Base-by-base conservation (phyloP, 2,888 invertebrate genomes). In the Eilema griseolum region DNA sequence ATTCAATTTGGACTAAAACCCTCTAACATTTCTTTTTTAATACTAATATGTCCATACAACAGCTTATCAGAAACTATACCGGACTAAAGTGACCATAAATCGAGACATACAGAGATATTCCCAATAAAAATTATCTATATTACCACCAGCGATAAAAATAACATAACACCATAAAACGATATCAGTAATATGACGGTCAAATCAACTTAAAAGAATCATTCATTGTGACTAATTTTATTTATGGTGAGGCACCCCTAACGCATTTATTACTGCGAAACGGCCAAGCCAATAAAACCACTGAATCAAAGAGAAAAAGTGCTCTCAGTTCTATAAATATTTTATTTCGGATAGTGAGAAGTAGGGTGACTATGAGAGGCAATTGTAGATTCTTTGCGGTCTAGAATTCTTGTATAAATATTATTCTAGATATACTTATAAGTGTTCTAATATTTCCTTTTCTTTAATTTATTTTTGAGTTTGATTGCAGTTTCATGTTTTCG, bases 251-350 rank as follows among this genome's bases (percentile, higher is more conserved):
- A 84, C 86, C 93, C 92, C 90, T 84, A 85, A 83, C 89, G 90
- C 93, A 94, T 94, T 91, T 93, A 93, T 94, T 92, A 93, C 92
- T 89, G 88, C 91, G 89, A 90, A 92, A 90, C 90, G 90, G 90
- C 85, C 90, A 83, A 86, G 87, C 94, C 95, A 95, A 95, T 95
- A 95, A 93, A 95, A 94, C 93, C 94, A 94, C 91, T 95, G 95
- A 95, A 95, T 95, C 95, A 95, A 94, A 94, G 94, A 94, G 95
- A 95, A 95, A 94, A 95, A 95, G 89, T 94, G 92, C 95, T 91
- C 92, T 90, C 89, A 84, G 87, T 89, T 91, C 93, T 92, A 95
- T 95, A 95, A 95, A 95, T 95, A 94, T 95, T 95, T 95, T 95
- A 95, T 95, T 95, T 94, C 89, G 92, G 93, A 93, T 94, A 95